Conservation (phyloP, 2,113 vertebrate species). For the Aegithalos caudatus region DNA sequence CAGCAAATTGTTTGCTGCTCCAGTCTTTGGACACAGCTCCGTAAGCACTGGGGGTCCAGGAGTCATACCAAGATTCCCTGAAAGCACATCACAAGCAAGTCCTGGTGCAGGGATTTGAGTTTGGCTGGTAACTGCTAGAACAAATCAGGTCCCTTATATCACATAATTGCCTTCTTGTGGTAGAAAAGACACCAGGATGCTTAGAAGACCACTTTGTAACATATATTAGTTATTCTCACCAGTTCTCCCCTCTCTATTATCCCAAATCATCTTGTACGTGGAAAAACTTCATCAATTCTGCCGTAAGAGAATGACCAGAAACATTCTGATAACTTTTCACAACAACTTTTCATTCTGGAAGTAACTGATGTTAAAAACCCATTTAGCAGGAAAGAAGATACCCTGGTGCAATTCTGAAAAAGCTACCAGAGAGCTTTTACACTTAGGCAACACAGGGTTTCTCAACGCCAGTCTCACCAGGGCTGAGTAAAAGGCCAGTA, state of each 20-base stretch:
- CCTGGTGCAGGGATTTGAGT: neutral
- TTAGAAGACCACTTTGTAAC: neutral
- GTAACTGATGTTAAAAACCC: constrained; percentile 8
- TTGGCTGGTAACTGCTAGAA: neutral
- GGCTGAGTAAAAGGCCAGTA: neutral
- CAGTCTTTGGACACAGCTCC: neutral
- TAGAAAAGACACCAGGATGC: neutral
- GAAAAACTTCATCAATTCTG: neutral
- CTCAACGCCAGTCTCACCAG: neutral
- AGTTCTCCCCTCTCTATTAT: neutral
- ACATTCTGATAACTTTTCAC: constrained; percentile 13
- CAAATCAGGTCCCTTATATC: neutral
- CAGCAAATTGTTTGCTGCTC: neutral
- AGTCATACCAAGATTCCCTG: neutral
- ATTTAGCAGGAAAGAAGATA: neutral
- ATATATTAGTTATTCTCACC: neutral
- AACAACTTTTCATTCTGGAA: neutral
- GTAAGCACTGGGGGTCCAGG: neutral
- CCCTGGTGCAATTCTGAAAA: neutral
- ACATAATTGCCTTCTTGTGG: neutral
- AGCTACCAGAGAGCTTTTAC: neutral
- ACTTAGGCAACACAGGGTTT: neutral
- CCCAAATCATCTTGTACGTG: neutral
- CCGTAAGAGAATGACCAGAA: constrained; percentile 8
- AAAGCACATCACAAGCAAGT: neutral